phyloP scores from a whole-genome alignment of 2,888 invertebrate genomes.

The Campopleginae sp. region DNA sequence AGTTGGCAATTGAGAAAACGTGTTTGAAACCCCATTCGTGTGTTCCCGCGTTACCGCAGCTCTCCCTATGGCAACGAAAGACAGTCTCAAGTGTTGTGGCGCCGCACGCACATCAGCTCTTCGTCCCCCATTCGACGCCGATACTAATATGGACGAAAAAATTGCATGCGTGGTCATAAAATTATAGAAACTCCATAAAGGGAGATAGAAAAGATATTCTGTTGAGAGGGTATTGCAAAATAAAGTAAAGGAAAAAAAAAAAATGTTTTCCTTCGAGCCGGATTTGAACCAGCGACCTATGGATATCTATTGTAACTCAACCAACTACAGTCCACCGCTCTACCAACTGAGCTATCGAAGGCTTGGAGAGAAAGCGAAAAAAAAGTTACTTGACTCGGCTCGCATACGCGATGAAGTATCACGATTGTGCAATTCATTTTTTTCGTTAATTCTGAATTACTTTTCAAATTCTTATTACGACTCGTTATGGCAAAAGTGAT shows the following conservation, averaged over 20 bases:
- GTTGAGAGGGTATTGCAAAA: background rate
- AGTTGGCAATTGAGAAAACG: conserved; percentile 20
- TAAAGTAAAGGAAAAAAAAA: background rate
- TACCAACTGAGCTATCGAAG: conserved; percentile 79
- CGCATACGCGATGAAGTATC: conserved; percentile 27
- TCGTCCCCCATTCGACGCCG: conserved; percentile 2
- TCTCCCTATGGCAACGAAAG: conserved; percentile 41
- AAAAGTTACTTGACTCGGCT: conserved; percentile 26
- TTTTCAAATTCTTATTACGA: background rate
- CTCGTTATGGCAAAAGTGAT: too few relatives aligned
- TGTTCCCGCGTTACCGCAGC: conserved; percentile 29
- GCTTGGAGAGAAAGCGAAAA: conserved; percentile 70
- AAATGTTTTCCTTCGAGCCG: conserved; percentile 80
- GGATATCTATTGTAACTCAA: conserved; percentile 83
- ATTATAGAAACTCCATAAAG: background rate
- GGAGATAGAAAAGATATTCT: conserved; percentile 6
- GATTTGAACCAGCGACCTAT: conserved; percentile 84
- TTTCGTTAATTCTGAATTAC: background rate
- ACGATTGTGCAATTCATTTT: background rate
- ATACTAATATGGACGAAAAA: background rate
- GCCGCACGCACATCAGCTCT: conserved; percentile 65
- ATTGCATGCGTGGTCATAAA: conserved; percentile 21
- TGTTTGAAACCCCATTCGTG: conserved; percentile 35
- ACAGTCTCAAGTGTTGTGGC: conserved; percentile 49
- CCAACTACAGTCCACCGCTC: conserved; percentile 83